Conservation (phyloP, 2,797 vertebrate genomes). For the Oreonectes daqikongensis region DNA sequence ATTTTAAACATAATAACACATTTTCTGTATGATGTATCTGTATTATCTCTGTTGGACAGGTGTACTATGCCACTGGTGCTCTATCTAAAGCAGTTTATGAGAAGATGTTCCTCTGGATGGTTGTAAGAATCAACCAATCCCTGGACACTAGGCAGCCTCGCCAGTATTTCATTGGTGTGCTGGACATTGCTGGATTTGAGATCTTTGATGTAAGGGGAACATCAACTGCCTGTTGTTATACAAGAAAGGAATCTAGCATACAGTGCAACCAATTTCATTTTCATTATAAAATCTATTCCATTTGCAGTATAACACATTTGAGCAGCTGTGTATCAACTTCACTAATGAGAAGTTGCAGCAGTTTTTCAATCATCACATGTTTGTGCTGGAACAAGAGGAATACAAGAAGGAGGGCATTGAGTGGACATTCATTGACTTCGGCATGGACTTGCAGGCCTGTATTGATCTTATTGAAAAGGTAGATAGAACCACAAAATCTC, state of each 20-base stretch:
- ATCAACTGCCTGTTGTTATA: no score
- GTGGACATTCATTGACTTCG: slow-evolving; percentile 95
- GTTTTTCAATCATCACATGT: slow-evolving; percentile 97
- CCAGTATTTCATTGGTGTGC: slow-evolving; percentile 81
- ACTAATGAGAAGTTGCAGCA: slow-evolving; percentile 86
- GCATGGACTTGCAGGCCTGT: slow-evolving; percentile 89
- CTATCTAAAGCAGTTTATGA: slow-evolving; percentile 73
- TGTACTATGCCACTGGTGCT: slow-evolving; percentile 70
- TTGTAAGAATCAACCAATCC: slow-evolving; percentile 77
- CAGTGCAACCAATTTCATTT: slow-evolving; percentile 3
- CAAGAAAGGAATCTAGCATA: no score
- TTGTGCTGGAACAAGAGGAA: slow-evolving; percentile 93
- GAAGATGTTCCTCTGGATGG: slow-evolving; percentile 83
- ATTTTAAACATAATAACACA: background rate
- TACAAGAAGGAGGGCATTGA: slow-evolving; percentile 91
- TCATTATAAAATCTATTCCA: slow-evolving; percentile 31
- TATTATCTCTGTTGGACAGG: slow-evolving; percentile 49
- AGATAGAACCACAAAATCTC: no score
- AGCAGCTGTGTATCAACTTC: slow-evolving; percentile 72
- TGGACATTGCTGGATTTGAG: slow-evolving; percentile 83
- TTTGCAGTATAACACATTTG: slow-evolving; percentile 69
- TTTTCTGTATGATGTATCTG: background rate
- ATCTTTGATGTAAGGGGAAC: slow-evolving; percentile 70
- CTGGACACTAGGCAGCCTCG: slow-evolving; percentile 80
- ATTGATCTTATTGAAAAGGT: slow-evolving; percentile 93